phyloP scores from a whole-genome alignment of 1,140 invertebrate genomes.

The Microplitis mediator region DNA sequence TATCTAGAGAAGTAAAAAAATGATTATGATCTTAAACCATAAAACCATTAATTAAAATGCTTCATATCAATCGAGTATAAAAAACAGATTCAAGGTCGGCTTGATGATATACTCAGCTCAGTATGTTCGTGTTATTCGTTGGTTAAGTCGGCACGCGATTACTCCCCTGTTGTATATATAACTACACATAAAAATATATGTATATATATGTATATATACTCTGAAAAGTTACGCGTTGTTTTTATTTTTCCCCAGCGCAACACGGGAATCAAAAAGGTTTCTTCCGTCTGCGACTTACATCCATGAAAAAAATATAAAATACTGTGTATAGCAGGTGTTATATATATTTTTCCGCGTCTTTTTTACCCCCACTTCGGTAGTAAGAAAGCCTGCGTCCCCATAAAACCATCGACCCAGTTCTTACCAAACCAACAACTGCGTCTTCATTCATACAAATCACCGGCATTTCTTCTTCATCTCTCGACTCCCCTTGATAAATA shows the following conservation, averaged over 20 bases:
- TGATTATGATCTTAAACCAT: no score
- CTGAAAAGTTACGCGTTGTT: not conserved
- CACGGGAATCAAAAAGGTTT: not conserved
- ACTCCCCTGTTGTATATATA: not conserved
- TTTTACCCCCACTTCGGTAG: not conserved
- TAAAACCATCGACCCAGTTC: conserved; percentile 19
- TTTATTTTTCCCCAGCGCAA: not conserved
- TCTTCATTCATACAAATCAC: conserved; percentile 29
- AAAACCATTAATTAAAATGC: no score
- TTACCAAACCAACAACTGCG: conserved; percentile 7
- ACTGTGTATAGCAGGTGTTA: conserved; percentile 17
- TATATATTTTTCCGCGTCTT: not conserved
- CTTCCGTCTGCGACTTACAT: not conserved
- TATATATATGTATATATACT: no score
- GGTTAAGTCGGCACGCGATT: not conserved
- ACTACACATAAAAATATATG: not conserved
- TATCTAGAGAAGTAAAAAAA: no score
- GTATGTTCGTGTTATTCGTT: not conserved
- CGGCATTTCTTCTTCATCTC: not conserved
- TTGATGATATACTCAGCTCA: not conserved
- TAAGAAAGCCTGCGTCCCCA: not conserved
- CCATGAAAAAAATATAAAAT: no score
- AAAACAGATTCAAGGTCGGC: not conserved
- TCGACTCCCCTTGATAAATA: not conserved
- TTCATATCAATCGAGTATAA: not conserved